Evolutionary conservation across 2,888 invertebrate species (phyloP), one percentile per base, ranked within the genome.

Genomic region (Nudaria mundana): DNA sequence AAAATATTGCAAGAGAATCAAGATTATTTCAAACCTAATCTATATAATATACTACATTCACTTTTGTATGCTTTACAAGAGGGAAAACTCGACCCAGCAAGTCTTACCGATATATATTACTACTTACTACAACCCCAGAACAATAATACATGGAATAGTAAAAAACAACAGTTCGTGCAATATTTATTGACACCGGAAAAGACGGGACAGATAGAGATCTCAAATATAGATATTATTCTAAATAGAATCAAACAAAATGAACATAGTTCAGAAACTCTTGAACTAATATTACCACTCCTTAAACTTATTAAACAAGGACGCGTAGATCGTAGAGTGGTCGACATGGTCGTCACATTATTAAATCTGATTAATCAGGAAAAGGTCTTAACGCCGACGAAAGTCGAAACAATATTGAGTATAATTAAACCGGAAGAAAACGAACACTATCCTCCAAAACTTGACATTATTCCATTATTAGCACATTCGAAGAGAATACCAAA

Each of bases 241-340:
- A 30, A 3, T 3, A 20, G 34, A 18, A 30, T 34, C 20, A 15
- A 34, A 3, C n/a, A 13, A 37, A 15, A 22, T 41, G 18, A 39
- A 26, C 22, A 36, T 30, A 12, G 30, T 14, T 1, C 45, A 3
- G n/a, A 29, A 34, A 40, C 23, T 29, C 28, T 36, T 25, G 23
- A 38, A 5, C 20, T 44, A 1, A 40, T 57, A 25, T 10, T 57
- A 3, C 38, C 46, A 23, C 26, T 58, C 6, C 40, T 56, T n/a
- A 46, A 13, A 31, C 14, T 34, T 29, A 30, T 42, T 1, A 37
- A 43, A 30, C 29, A 39, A 30, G 46, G 29, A 14, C 29, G 36
- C 4, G 7, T 37, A 1, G 31, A 40, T 10, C 1, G 15, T 5
- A 36, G 11, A 8, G n/a, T 25, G 22, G 14, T 14, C 7, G 44